A percentile compares a stretch with the other conserved stretches of the same genome.
These are phyloP conservation scores for Fragum whitleyi DNA, from an alignment of 2,888 invertebrate genomes.

Conservation along the genomic window DNA sequence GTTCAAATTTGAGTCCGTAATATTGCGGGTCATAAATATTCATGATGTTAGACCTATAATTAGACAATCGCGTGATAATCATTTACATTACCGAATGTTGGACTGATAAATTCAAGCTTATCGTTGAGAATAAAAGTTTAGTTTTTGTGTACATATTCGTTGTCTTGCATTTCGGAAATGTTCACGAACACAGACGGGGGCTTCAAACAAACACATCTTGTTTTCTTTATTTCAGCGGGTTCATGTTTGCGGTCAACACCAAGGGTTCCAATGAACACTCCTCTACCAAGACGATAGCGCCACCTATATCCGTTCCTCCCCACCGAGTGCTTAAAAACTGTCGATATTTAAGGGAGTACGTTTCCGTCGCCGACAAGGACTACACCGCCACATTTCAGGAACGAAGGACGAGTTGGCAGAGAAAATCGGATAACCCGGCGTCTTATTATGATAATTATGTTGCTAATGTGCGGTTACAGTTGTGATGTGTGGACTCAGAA, in stretches of 20 bases:
- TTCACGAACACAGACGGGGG: too few relatives aligned
- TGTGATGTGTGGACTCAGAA: too few relatives aligned
- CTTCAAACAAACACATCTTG: too few relatives aligned
- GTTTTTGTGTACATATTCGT: too few relatives aligned
- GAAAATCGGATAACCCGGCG: conserved; percentile 16
- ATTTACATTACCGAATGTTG: too few relatives aligned
- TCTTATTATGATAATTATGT: conserved; percentile 34
- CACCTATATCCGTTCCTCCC: conserved; percentile 43
- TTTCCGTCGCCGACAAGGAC: conserved; percentile 38
- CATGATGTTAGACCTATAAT: too few relatives aligned
- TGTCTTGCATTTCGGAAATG: too few relatives aligned
- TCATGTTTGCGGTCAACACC: conserved; percentile 11
- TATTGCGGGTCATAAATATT: too few relatives aligned
- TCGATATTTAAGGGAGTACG: conserved; percentile 60
- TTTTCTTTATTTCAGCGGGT: neutral
- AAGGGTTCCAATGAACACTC: conserved; percentile 21
- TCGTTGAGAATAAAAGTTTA: too few relatives aligned
- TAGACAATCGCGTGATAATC: too few relatives aligned
- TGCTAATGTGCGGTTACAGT: conserved; percentile 35
- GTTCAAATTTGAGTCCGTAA: too few relatives aligned
- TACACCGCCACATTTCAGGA: conserved; percentile 22
- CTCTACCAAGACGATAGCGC: conserved; percentile 57
- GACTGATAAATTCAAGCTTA: too few relatives aligned
- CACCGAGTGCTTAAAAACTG: conserved; percentile 50
- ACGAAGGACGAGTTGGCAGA: conserved; percentile 55